Evolutionary conservation across 2,797 vertebrate genomes (phyloP).

Genomic region (Limnodromus scolopaceus): DNA sequence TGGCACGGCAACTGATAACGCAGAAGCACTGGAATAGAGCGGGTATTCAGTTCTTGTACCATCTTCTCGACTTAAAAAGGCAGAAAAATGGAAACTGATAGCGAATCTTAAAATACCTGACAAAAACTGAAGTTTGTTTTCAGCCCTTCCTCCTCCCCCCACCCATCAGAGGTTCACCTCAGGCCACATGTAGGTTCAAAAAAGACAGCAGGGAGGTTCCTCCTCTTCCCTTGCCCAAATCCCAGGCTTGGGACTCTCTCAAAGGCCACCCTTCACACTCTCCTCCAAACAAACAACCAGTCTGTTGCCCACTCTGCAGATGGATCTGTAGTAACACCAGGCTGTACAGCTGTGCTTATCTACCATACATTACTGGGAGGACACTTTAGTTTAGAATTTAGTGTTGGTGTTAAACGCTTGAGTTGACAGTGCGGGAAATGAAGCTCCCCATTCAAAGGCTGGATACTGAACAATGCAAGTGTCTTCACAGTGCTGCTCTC

Average conservation of each 20-base stretch:
- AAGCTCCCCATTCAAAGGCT: background rate
- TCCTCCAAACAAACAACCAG: background rate
- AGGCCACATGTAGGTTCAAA: accelerated
- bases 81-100: accelerated
- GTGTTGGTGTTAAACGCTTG: background rate
- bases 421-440: background rate
- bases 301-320: background rate
- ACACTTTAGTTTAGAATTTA: background rate
- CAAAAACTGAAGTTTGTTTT: accelerated
- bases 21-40: background rate
- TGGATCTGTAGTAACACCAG: background rate
- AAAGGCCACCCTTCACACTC: background rate
- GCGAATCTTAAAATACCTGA: accelerated
- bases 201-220: background rate
- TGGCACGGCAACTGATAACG: conserved; percentile 38
- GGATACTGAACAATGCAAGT: accelerated
- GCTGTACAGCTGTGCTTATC: background rate
- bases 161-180: background rate
- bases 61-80: background rate
- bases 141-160: background rate
- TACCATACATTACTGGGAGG: background rate
- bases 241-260: background rate
- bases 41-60: background rate
- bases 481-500: background rate
- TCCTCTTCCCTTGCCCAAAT: background rate